These are phyloP conservation scores for Lasioglossum zephyrum DNA, from an alignment of 2,888 invertebrate species.

Conservation along the genomic window DNA sequence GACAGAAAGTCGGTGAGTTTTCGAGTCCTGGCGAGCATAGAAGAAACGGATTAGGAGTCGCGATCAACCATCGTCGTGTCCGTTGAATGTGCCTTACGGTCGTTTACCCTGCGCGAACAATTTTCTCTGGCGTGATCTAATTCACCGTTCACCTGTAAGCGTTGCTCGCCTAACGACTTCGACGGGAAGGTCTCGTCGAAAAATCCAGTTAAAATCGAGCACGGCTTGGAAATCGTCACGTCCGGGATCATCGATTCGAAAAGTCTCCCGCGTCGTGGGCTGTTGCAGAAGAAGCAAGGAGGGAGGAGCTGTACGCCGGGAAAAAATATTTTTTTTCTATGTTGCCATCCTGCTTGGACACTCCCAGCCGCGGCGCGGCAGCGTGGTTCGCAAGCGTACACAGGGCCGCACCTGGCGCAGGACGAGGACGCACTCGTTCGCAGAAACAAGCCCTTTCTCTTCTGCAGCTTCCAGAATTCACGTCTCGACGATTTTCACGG, in stretches of 20 bases:
- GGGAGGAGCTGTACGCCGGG: neutral
- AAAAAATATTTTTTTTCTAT: constrained; percentile 8
- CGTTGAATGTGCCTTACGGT: constrained; percentile 1
- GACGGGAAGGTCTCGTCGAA: neutral
- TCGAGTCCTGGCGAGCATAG: constrained; percentile 14
- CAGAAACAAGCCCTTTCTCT: constrained; percentile 40
- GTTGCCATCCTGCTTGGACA: constrained; percentile 25
- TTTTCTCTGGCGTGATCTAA: constrained; percentile 4
- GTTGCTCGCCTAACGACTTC: neutral
- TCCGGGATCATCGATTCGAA: neutral
- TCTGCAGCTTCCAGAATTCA: constrained; percentile 44
- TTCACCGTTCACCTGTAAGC: neutral
- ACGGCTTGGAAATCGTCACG: neutral
- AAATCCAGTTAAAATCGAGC: neutral
- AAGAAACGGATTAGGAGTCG: constrained; percentile 20
- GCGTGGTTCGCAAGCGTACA: neutral
- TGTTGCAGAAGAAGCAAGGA: neutral
- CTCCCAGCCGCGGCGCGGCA: neutral
- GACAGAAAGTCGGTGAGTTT: constrained; percentile 23
- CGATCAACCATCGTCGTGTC: constrained; percentile 15
- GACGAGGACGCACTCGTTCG: constrained; percentile 48
- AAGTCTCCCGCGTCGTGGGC: neutral
- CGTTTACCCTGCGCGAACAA: constrained; percentile 7
- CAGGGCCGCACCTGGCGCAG: constrained; percentile 34
- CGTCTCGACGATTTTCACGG: constrained; percentile 57